Evolutionary conservation across 2,888 invertebrate species (phyloP), one percentile per base, ranked within the genome.

Genomic region (Stratiomys singularior): DNA sequence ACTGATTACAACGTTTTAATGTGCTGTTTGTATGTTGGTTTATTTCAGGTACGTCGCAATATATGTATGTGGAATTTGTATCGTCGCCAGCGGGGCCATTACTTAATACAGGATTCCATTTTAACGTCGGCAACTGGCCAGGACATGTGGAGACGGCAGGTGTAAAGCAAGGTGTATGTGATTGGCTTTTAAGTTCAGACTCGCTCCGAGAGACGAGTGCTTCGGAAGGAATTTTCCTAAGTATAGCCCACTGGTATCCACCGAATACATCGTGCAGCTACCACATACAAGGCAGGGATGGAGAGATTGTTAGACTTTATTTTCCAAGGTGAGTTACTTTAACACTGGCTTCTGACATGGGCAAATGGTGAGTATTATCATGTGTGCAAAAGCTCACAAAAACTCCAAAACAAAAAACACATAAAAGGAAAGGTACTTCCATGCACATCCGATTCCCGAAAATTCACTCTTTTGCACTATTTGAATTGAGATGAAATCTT

Each of bases 41-140:
- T 23, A 11, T 58, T 76, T 5, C 47, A 87, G 87, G 96, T 13
- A 96, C 96, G 64, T 95, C 96, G 23, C 94, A 94, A 82, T 94
- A 95, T 84, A 89, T 96, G 82, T 95, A 94, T 84, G 95, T 96
- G 76, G 96, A 96, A 85, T 96, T 96, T 84, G 93, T 96, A 81
- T 95, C 95, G 56, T 95, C 96, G 1, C 93, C 95, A 47, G 96
- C 96, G 82, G 96, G 96, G 58, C 96, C 96, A 0, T 88, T 97
- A 23, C 89, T 96, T 71, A 96, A 96, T 86, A 96, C 96, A 0
- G 97, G 96, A 4, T 97, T 97, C 86, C 96, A 96, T 87, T 96
- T 97, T 88, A 96, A 96, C 88, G 96, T 96, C 72, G 96, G 96
- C 81, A 96, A 95, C 87, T 96, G 96, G 96, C 96, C 96, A 0